phyloP scores from a whole-genome alignment of 1,140 invertebrate species.

The Teleogryllus occipitalis region DNA sequence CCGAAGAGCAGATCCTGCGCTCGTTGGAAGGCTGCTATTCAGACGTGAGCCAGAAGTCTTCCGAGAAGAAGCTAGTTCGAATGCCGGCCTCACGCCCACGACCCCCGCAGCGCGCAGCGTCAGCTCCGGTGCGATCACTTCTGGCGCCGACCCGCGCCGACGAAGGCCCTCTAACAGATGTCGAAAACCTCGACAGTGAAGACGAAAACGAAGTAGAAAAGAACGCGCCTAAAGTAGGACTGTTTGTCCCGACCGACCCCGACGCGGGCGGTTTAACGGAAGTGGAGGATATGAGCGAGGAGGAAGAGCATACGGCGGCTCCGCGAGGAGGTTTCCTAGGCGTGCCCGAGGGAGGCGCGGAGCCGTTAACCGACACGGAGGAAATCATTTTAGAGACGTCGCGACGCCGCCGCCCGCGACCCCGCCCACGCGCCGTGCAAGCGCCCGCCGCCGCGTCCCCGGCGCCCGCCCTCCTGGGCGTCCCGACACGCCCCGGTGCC shows the following conservation, averaged over 20 bases:
- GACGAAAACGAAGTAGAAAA: not conserved
- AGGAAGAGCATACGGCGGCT: slow-evolving; percentile 25
- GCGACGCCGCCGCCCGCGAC: not conserved
- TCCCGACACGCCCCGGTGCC: too few relatives aligned
- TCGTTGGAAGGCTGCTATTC: not conserved
- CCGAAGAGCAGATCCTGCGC: not conserved
- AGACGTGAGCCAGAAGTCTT: not conserved
- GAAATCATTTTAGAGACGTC: slow-evolving; percentile 35
- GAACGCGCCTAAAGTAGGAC: not conserved
- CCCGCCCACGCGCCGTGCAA: not conserved
- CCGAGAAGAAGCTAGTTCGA: not conserved
- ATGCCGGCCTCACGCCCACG: not conserved
- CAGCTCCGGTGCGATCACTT: not conserved
- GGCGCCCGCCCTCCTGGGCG: not conserved
- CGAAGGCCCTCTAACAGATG: slow-evolving; percentile 8
- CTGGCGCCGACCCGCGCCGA: not conserved
- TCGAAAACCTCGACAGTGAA: slow-evolving; percentile 8
- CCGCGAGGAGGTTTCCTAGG: slow-evolving; percentile 17
- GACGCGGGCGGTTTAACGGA: not conserved
- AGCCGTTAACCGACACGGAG: slow-evolving; percentile 43
- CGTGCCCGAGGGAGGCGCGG: slow-evolving; percentile 20
- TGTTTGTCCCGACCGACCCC: not conserved
- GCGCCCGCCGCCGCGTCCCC: too few relatives aligned
- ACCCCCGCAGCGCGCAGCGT: not conserved
- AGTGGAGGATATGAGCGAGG: slow-evolving; percentile 25